Evolutionary conservation across 2,888 invertebrate species (phyloP).

Genomic region (Monopis laevigella): DNA sequence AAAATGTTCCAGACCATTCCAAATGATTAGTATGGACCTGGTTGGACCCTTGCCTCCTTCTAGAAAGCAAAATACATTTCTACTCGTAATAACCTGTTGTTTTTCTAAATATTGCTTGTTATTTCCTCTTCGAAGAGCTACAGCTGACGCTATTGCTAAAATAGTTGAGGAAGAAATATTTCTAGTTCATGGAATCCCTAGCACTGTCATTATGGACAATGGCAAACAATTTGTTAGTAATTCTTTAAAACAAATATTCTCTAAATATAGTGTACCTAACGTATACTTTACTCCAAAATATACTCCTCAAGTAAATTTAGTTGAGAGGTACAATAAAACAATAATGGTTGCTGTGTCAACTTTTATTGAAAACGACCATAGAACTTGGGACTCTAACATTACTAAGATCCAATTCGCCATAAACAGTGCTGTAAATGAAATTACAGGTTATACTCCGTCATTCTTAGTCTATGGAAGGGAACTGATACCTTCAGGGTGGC

Average conservation of each 20-base stretch:
- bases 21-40: slow-evolving; percentile 18
- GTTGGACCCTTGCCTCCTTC: slow-evolving; percentile 19
- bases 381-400: slow-evolving; percentile 21
- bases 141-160: not conserved
- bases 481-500: slow-evolving; percentile 18
- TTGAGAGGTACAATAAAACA: slow-evolving; percentile 17
- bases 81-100: slow-evolving; percentile 19
- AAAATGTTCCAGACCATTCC: slow-evolving; percentile 20
- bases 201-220: slow-evolving; percentile 10
- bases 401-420: slow-evolving; percentile 21
- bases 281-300: slow-evolving; percentile 13
- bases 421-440: slow-evolving; percentile 21
- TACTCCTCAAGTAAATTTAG: slow-evolving; percentile 16
- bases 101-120: slow-evolving; percentile 19
- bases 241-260: no score
- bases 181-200: slow-evolving; percentile 10
- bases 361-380: slow-evolving; percentile 20
- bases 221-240: slow-evolving; percentile 10
- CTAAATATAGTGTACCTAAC: slow-evolving; percentile 12
- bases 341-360: slow-evolving; percentile 18
- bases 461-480: slow-evolving; percentile 20
- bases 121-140: slow-evolving; percentile 14
- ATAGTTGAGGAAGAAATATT: slow-evolving; percentile 9
- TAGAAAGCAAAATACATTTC: slow-evolving; percentile 16
- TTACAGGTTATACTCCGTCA: slow-evolving; percentile 19